Evolutionary conservation across 2,797 vertebrate genomes (phyloP).

Genomic region (Eulemur coronatus): DNA sequence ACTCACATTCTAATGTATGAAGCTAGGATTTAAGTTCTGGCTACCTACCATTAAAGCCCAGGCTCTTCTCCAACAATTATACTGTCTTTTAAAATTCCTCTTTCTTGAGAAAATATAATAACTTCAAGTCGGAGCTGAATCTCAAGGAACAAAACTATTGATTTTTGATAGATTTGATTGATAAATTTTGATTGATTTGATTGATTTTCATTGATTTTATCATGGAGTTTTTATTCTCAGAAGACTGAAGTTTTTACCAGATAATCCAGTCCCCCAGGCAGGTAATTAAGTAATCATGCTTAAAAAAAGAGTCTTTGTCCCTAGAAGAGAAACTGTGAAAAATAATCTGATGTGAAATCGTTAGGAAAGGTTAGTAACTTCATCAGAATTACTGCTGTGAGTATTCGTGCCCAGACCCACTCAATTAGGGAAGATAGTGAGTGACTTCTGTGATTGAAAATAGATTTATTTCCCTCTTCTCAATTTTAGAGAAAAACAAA

Average conservation of each 20-base stretch:
- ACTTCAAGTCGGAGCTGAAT: background rate
- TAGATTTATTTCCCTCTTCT: background rate
- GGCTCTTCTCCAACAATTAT: background rate
- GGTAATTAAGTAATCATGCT: slow-evolving; percentile 8
- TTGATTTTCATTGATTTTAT: background rate
- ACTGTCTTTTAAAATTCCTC: background rate
- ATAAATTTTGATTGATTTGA: too few relatives aligned
- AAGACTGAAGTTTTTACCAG: background rate
- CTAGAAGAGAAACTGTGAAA: background rate
- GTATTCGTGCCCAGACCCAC: background rate
- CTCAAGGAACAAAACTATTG: background rate
- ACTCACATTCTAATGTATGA: background rate
- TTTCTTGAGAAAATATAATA: background rate
- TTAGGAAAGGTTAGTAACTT: background rate
- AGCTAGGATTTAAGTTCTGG: background rate
- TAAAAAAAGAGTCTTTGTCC: background rate
- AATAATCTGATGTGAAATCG: slow-evolving; percentile 2
- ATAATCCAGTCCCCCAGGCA: background rate
- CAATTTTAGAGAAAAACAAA: background rate
- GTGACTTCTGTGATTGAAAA: slow-evolving; percentile 2
- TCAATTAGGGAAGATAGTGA: background rate
- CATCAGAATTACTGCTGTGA: background rate
- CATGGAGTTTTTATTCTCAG: slow-evolving; percentile 9
- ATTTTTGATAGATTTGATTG: too few relatives aligned
- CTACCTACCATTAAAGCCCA: background rate